Conservation (phyloP, 2,888 invertebrate species). For the Himalopsyche japonica region DNA sequence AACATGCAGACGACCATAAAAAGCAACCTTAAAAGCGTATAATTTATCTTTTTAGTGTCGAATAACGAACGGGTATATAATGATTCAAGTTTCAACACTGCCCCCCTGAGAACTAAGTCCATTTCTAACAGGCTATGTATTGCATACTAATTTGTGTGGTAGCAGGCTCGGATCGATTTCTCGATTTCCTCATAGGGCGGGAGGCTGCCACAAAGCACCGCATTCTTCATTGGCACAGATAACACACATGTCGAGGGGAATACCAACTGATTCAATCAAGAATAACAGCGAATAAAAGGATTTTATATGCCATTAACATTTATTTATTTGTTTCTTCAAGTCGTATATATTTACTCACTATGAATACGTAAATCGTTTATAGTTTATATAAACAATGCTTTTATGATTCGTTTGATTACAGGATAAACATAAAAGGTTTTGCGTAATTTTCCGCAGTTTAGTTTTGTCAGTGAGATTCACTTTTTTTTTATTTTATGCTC, state of each 20-base stretch:
- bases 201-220: neutral
- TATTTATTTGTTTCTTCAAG: neutral
- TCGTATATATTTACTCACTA: neutral
- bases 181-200: constrained; percentile 3
- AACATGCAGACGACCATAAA: neutral
- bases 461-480: too few species aligned
- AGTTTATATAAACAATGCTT: too few species aligned
- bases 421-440: too few species aligned
- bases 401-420: too few species aligned
- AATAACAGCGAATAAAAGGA: neutral
- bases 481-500: too few species aligned
- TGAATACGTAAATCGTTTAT: neutral
- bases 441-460: too few species aligned
- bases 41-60: neutral
- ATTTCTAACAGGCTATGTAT: constrained; percentile 17
- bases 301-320: neutral
- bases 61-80: constrained; percentile 3
- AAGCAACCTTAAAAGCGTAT: neutral
- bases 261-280: neutral
- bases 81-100: constrained; percentile 15
- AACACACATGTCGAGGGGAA: neutral
- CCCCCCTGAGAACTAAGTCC: constrained; percentile 9
- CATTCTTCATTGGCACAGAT: neutral
- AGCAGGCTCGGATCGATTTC: constrained; percentile 9
- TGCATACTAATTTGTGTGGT: constrained; percentile 25